Percentiles rank a stretch among this genome's conserved stretches.
These are phyloP conservation scores for Formica aserva DNA, from an alignment of 2,888 invertebrate species.

Conservation along the genomic window DNA sequence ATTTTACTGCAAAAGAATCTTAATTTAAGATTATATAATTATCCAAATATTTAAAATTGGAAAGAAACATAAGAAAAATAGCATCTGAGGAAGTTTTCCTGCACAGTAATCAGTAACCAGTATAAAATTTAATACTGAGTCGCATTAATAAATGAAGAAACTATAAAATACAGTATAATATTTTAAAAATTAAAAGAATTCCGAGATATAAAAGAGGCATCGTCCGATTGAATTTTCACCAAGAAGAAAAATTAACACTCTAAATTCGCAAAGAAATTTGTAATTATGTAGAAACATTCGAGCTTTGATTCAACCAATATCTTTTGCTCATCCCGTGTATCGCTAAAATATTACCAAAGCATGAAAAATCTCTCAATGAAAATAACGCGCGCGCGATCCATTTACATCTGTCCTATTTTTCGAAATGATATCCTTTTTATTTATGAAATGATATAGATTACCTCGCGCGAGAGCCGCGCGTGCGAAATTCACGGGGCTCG, in stretches of 20 bases:
- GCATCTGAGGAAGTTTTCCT: neutral
- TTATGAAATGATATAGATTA: conserved; percentile 22
- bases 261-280: neutral
- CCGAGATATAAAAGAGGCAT: neutral
- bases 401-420: conserved; percentile 24
- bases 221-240: neutral
- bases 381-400: conserved; percentile 22
- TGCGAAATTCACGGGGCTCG: conserved; percentile 33
- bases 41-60: neutral
- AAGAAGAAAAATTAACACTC: neutral
- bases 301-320: neutral
- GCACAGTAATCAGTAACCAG: neutral
- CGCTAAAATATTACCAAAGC: conserved; percentile 26
- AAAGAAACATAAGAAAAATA: neutral
- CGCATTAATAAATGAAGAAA: neutral
- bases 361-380: conserved; percentile 9
- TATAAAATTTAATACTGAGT: neutral
- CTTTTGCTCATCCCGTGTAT: neutral
- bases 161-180: neutral
- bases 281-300: neutral
- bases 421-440: conserved; percentile 39
- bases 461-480: neutral
- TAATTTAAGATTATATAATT: neutral
- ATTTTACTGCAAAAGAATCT: neutral
- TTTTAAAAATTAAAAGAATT: neutral